Evolutionary conservation across 1,140 invertebrate genomes (phyloP), one percentile per base, ranked within the genome.

Genomic region (Sogatella furcifera): DNA sequence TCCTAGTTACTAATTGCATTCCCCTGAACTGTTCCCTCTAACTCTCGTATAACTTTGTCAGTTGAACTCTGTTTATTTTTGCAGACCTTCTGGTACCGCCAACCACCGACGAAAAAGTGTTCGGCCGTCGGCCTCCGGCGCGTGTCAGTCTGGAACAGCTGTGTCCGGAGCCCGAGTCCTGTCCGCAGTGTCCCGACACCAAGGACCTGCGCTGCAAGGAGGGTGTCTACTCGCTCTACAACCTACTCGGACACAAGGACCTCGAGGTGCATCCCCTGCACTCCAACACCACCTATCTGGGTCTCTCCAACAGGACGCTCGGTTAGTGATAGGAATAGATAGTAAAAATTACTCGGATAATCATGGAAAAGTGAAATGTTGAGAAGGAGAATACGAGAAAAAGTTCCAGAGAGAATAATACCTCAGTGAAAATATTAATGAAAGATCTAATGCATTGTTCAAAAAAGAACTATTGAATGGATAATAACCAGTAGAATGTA

Each of bases 171-270:
- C 71, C 76, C 6, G 71, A 76, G 10, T 38, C 34, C 8, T 38
- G 34, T 38, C 80, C 80, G 10, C 71, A 73, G 15, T 84, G 82
- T 61, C 80, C 80, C 0, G 77, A 84, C 17, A 69, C 78, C 28
- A 77, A 76, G 61, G 70, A 77, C 21, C 70, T 76, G 38, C 79
- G 78, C 54, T 85, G 83, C 69, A 78, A 81, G 63, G 76, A 83
- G 14, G 76, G 80, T 3, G 77, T 81, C 49, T 71, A 81, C 38
- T 76, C 79, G 14, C 67, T 80, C 5, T 73, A 78, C 61, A 75
- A 80, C 68, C 65, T 80, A 21, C 67, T 81, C 49, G 74, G 74
- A 56, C 62, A 66, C 58, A 60, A 64, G 52, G 73, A 76, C 65
- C 74, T 84, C 71, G 78, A 82, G 61, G 77, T 84, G 49, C 73